Evolutionary conservation across 2,797 vertebrate species (phyloP), one percentile per base, ranked within the genome.

Genomic region (Parotocinclus haroldoi): DNA sequence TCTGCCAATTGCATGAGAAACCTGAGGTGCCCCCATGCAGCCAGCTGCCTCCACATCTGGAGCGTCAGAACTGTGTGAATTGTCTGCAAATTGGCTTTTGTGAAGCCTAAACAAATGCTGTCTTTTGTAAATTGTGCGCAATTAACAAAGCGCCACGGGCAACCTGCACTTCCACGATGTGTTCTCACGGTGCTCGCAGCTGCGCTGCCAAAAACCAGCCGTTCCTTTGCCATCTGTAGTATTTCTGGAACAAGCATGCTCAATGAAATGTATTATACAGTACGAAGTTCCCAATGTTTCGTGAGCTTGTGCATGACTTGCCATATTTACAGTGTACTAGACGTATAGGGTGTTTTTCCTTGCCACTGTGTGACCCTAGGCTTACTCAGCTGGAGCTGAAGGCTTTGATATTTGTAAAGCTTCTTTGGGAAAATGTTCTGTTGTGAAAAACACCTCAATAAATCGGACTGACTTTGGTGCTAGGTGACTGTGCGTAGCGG

Each of bases 201-300:
- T 86, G 84, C 76, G 81, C 83, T 82, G 77, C 78, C 76, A 78
- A 74, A 78, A 81, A 79, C 79, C 81, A 85, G n/a, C n/a, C n/a
- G 86, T 89, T 86, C 86, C 78, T 79, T 83, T 79, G 70, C 85
- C 87, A 88, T 89, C 88, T 89, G 88, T 83, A 84, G 39, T 79
- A 13, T 39, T 55, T n/a, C 37, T n/a, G 7, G 37, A 61, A 19
- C 9, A 8, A 19, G 36, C 9, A 49, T 49, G 8, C 58, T 8
- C n/a, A 17, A 58, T 9, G 6, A 59, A 45, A 45, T n/a, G n/a
- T n/a, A n/a, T n/a, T n/a, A n/a, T n/a, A n/a, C n/a, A n/a, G n/a
- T n/a, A n/a, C n/a, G n/a, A n/a, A n/a, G n/a, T n/a, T n/a, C n/a
- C n/a, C n/a, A n/a, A n/a, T n/a, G n/a, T n/a, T n/a, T n/a, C n/a